These are phyloP conservation scores for Pangasius krempfi DNA, from an alignment of 2,797 vertebrate species.

Conservation along the genomic window DNA sequence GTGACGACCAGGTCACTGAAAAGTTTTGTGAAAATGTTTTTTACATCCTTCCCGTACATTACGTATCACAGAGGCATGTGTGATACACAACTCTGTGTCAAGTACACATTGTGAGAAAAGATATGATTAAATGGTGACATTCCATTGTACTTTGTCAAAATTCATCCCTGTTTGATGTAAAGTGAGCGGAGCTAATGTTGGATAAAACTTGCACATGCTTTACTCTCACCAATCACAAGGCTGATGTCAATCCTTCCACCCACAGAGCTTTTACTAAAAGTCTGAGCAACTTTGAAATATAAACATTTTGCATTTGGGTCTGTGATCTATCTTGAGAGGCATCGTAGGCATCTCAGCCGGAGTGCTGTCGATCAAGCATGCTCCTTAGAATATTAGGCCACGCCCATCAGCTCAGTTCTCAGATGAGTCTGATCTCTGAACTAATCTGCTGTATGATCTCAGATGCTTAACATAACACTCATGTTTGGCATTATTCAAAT, in stretches of 20 bases:
- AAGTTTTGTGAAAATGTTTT: neutral
- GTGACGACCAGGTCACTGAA: neutral
- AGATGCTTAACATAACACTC: neutral
- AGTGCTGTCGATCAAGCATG: neutral
- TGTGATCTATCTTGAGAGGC: neutral
- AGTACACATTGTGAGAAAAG: neutral
- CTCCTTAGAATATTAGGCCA: neutral
- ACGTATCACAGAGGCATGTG: neutral
- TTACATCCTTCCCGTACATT: neutral
- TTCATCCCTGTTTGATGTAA: neutral
- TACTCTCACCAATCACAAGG: neutral
- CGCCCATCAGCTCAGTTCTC: neutral
- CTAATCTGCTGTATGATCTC: neutral
- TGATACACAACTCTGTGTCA: neutral
- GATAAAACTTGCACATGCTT: neutral
- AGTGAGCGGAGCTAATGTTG: neutral
- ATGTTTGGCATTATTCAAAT: conserved; percentile 8
- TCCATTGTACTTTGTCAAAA: neutral
- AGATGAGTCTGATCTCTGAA: neutral
- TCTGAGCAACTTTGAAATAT: neutral
- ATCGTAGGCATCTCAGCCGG: neutral
- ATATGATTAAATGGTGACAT: neutral
- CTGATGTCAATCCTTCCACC: neutral
- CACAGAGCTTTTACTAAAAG: neutral
- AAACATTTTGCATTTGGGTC: neutral